Evolutionary conservation across 2,113 vertebrate species (phyloP), one percentile per base, ranked within the genome.

Genomic region (Semnopithecus entellus): DNA sequence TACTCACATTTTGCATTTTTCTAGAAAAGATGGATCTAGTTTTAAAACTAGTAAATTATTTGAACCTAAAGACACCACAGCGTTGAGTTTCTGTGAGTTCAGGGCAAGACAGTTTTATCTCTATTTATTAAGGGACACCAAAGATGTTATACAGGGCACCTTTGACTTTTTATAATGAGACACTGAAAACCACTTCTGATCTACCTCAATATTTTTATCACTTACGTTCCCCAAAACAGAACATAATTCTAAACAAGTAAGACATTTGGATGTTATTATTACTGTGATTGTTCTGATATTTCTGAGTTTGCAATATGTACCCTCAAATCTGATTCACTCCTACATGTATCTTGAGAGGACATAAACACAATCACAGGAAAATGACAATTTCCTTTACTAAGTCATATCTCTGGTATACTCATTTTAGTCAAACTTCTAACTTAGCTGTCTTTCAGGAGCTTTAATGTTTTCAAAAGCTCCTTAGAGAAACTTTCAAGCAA

Each of bases 401-500:
- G 68, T 23, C 43, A 22, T 88, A 96, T 52, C n/a, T 95, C n/a
- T 85, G 64, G 9, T 91, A 57, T 61, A 81, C 82, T 85, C 48
- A 96, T 97, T 85, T 95, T 55, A 86, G 61, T 90, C 43, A 84
- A 87, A 93, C 50, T 94, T 96, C 83, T 66, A 95, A 80, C 86
- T 92, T 80, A 73, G 30, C 48, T 75, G 89, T 88, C 93, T 95
- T 97, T 93, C 50, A 88, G 80, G 75, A 87, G 32, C 55, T 90
- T 91, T 91, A 66, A 66, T 88, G 70, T 88, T 86, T 98, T 94
- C 96, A 97, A 98, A 70, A 90, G 97, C 95, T 98, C 57, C 72
- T 98, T 80, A 97, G 97, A 98, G 98, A 98, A 95, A 97, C 96
- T 95, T 97, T 97, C 97, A 97, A 95, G 96, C 96, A 98, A 79